Base-by-base conservation (phyloP, 2,888 invertebrate genomes). In the Pammene fasciana region DNA sequence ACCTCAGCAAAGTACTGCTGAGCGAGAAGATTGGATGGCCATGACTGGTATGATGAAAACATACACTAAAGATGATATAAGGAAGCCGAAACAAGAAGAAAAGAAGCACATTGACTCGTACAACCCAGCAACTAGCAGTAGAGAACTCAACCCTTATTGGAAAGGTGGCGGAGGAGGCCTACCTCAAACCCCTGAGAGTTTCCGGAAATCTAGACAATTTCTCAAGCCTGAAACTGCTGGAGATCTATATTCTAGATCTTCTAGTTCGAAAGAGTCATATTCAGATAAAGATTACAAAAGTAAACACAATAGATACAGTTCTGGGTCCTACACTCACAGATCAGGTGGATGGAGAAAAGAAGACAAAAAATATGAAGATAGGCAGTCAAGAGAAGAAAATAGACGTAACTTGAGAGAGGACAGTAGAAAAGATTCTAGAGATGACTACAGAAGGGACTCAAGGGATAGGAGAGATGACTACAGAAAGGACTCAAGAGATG, bases 91-190 rank as follows among this genome's bases (percentile, higher is more conserved):
- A 60, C 89, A 93, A 67, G 91, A 91, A 75, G 85, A 92, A 70
- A 93, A 94, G 75, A 89, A 89, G 72, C 87, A 94, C 73, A 92
- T 93, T 67, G 93, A 94, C 79, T 90, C 94, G 50, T 95, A 95
- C 76, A 94, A 95, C 83, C 96, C 96, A 14, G 94, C 95, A 0
- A 95, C 95, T 72, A 96, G 95, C 83, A 87, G 86, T 0, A 92
- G 95, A 78, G 98, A 99, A 88, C 89, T 98, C 65, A 99, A 99
- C 93, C 98, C 97, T 0, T 97, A 97, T 81, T 98, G 98, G 98
- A 97, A 96, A 91, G 93, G 96, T 86, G 97, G 97, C 55, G 98
- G 98, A 0, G 94, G 94, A 65, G 98, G 98, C 1, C 82, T 98
- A 70, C 98, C 98, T 0, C 84, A 86, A 77, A 83, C 86, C 65